phyloP scores from a whole-genome alignment of 2,888 invertebrate genomes.

The Helicoverpa assulta region DNA sequence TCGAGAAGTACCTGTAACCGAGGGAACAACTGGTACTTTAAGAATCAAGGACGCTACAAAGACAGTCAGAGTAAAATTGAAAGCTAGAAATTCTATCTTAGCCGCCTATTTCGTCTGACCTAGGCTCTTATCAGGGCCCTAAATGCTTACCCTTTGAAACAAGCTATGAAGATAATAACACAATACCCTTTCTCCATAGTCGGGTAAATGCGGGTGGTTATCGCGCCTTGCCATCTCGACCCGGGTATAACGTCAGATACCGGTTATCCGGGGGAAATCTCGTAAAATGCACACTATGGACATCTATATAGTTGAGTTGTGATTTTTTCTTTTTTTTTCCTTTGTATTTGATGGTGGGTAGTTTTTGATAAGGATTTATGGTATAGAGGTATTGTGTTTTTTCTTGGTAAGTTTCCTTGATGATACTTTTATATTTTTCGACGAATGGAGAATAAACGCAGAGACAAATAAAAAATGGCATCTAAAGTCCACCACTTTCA shows the following conservation, averaged over 20 bases:
- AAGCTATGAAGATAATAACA: conserved; percentile 41
- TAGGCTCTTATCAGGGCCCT: not conserved
- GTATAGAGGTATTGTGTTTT: conserved; percentile 32
- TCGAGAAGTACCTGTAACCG: too few relatives aligned
- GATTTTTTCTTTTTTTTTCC: conserved; percentile 32
- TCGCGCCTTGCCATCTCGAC: conserved; percentile 51
- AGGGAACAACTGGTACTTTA: too few relatives aligned
- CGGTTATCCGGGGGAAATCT: conserved; percentile 58
- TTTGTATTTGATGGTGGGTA: conserved; percentile 39
- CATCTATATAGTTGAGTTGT: conserved; percentile 54
- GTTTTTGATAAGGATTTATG: conserved; percentile 57
- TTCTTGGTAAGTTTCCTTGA: conserved; percentile 5
- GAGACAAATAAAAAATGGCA: too few relatives aligned
- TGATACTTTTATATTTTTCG: conserved; percentile 5
- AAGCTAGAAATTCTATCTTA: not conserved
- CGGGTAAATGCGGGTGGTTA: conserved; percentile 58
- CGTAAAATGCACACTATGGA: conserved; percentile 53
- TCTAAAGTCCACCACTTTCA: too few relatives aligned
- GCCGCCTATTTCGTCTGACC: not conserved
- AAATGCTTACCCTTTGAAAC: conserved; percentile 1
- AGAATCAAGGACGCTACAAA: too few relatives aligned
- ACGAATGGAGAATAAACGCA: not conserved
- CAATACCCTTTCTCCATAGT: conserved; percentile 31
- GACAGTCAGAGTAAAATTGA: not conserved
- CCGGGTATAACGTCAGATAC: conserved; percentile 57